Base-by-base conservation (phyloP, 2,113 vertebrate genomes). In the Rana temporaria region DNA sequence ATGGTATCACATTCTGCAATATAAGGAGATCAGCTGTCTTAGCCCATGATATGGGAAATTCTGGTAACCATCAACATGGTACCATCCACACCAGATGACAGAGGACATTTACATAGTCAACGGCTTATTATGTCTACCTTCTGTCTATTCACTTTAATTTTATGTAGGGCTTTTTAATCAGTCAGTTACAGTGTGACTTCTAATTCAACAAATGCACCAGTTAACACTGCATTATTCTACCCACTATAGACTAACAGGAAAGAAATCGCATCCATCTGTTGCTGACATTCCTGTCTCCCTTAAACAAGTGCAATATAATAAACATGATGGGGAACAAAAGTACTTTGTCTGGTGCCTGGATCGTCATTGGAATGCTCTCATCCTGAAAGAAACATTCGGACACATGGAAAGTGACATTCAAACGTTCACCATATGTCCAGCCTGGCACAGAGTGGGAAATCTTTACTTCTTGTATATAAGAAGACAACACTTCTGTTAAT, bases 231-330 rank as follows among this genome's bases (percentile, higher is more conserved):
- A 68, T 83, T 82, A 83, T 83, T 38, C 72, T 15, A n/a, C 7
- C n/a, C 26, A 15, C 71, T 67, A 75, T 59, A 66, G 71, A 75
- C 52, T 68, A 68, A 73, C 79, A n/a, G 68, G 67, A 53, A 53
- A 76, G 26, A 67, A 76, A 83, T 65, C 26, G 71, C 72, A 76
- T 60, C 71, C 81, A 83, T 83, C 72, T 83, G 72, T 76, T 83
- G 81, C 64, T 74, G 63, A 67, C 69, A 67, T 83, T 83, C 63
- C 53, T 66, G 32, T 76, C 65, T 72, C 53, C 55, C 79, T 74
- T 82, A 82, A 82, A 82, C 79, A 83, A 83, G 53, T 83, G 63
- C 71, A 76, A 83, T 83, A 83, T 83, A 83, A 83, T 83, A 83
- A 76, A 83, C 71, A 83, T 56, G 81, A 76, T 76, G 42, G 64